A percentile compares a stretch with the other conserved stretches of the same genome.
phyloP scores from a whole-genome alignment of 2,888 invertebrate genomes.

The Eilema caniola region DNA sequence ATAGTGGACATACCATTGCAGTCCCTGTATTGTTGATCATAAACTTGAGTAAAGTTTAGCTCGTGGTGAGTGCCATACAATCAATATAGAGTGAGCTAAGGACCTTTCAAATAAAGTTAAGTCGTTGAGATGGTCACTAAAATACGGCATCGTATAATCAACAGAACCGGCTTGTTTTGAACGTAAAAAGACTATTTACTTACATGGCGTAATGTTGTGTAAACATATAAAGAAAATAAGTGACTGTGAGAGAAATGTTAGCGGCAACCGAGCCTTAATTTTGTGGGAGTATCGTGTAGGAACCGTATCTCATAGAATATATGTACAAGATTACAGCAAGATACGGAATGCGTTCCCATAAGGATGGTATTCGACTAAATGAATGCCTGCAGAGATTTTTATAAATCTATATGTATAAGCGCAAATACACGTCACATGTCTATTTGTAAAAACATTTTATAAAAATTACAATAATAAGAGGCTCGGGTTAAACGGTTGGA shows the following conservation, averaged over 20 bases:
- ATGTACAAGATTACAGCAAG: background rate
- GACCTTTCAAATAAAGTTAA: slow-evolving; percentile 31
- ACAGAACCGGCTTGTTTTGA: slow-evolving; percentile 57
- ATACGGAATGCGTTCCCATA: background rate
- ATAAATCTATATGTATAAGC: background rate
- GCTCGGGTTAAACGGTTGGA: too few species aligned
- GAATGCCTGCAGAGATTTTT: background rate
- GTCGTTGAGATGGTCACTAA: slow-evolving; percentile 49
- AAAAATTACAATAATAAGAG: too few species aligned
- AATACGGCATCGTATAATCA: slow-evolving; percentile 58
- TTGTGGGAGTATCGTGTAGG: slow-evolving; percentile 28
- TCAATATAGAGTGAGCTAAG: slow-evolving; percentile 33
- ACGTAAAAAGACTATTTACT: slow-evolving; percentile 58
- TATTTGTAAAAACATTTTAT: background rate
- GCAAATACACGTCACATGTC: background rate
- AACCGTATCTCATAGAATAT: slow-evolving; percentile 12
- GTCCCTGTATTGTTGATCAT: background rate
- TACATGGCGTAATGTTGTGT: slow-evolving; percentile 61
- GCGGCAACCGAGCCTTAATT: slow-evolving; percentile 37
- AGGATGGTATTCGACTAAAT: background rate
- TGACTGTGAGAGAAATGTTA: slow-evolving; percentile 39
- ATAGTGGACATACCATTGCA: background rate
- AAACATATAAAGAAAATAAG: slow-evolving; percentile 59
- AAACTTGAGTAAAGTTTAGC: too few species aligned
- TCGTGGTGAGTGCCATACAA: slow-evolving; percentile 4